A percentile compares a stretch with the other conserved stretches of the same genome.
Evolutionary conservation across 2,888 invertebrate genomes (phyloP).

Genomic region (Odontocerum albicorne): DNA sequence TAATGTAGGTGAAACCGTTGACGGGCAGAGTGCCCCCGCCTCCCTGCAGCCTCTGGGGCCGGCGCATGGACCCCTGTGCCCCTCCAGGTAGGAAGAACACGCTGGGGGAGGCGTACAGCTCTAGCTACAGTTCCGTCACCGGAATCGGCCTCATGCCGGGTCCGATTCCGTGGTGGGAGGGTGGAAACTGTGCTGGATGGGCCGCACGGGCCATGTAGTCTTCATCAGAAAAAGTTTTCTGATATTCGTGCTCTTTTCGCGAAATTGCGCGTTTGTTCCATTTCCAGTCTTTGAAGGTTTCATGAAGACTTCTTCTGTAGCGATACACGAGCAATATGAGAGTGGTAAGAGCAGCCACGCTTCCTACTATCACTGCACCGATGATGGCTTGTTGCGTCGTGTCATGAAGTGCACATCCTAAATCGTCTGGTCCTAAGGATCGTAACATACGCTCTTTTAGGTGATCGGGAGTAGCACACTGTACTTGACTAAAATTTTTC

Average conservation of each 20-base stretch:
- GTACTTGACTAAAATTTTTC: constrained; percentile 68
- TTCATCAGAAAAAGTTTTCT: constrained; percentile 87
- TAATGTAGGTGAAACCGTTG: constrained; percentile 76
- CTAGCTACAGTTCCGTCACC: constrained; percentile 94
- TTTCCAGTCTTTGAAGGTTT: constrained; percentile 80
- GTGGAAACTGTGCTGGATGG: constrained; percentile 57
- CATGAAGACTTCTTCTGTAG: constrained; percentile 78
- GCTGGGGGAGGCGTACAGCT: constrained; percentile 88
- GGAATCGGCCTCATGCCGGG: constrained; percentile 70
- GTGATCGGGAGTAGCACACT: constrained; percentile 73
- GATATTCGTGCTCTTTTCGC: constrained; percentile 85
- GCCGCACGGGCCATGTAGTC: constrained; percentile 76
- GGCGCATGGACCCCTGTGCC: constrained; percentile 52
- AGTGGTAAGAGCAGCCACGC: constrained; percentile 71
- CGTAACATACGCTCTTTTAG: constrained; percentile 70
- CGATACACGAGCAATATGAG: constrained; percentile 75
- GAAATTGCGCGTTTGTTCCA: constrained; percentile 74
- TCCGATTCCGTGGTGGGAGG: constrained; percentile 54
- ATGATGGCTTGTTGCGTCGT: constrained; percentile 79
- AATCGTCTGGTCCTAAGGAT: constrained; percentile 70
- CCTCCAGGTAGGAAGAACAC: constrained; percentile 74
- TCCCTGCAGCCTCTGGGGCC: constrained; percentile 48
- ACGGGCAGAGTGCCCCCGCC: constrained; percentile 68
- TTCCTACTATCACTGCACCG: constrained; percentile 72
- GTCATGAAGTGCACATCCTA: constrained; percentile 81